Evolutionary conservation across 2,797 vertebrate genomes (phyloP).

Genomic region (Lerista edwardsae): DNA sequence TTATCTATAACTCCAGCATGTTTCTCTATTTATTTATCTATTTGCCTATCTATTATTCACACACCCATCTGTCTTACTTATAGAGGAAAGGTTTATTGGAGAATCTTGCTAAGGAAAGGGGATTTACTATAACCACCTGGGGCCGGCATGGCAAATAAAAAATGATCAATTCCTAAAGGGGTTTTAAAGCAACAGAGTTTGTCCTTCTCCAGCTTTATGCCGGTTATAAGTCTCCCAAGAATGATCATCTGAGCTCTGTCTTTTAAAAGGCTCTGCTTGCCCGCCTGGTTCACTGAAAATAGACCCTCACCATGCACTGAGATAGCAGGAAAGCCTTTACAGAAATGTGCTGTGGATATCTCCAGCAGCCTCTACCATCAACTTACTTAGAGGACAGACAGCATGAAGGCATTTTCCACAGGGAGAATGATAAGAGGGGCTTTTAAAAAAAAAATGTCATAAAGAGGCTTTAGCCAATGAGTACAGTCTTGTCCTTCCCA

Average conservation of each 20-base stretch:
- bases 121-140: constrained; percentile 65
- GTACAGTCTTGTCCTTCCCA: not conserved
- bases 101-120: constrained; percentile 51
- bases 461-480: not conserved
- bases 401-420: not conserved
- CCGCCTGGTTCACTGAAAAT: constrained; percentile 53
- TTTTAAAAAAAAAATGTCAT: not conserved
- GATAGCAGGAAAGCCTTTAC: constrained; percentile 51
- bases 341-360: constrained; percentile 48
- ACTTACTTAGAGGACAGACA: constrained; percentile 37
- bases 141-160: constrained; percentile 51
- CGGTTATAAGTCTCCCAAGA: constrained; percentile 63
- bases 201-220: constrained; percentile 61
- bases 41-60: constrained; percentile 18
- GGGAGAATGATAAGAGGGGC: constrained; percentile 32
- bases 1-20: constrained; percentile 43
- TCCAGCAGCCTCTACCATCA: constrained; percentile 31
- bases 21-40: constrained; percentile 52
- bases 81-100: constrained; percentile 56
- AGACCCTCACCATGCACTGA: constrained; percentile 41
- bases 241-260: constrained; percentile 53
- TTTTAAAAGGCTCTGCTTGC: constrained; percentile 12
- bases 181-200: constrained; percentile 60
- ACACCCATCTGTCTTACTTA: constrained; percentile 14
- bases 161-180: constrained; percentile 61